A percentile compares a stretch with the other conserved stretches of the same genome.
Conservation (phyloP, 2,888 invertebrate genomes). For the Ormyrus thymus region DNA sequence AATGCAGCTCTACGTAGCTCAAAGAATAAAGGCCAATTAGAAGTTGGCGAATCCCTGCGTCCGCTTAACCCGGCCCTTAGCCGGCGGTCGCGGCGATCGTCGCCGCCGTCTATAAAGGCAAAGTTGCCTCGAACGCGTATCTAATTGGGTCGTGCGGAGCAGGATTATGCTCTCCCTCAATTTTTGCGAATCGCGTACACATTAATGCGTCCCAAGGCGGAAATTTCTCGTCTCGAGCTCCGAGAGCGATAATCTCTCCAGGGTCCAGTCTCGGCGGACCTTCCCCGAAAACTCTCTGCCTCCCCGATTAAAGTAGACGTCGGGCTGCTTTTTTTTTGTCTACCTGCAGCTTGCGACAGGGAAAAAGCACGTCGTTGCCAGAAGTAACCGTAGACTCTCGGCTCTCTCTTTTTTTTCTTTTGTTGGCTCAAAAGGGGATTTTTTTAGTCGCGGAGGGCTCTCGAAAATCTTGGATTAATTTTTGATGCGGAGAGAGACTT, state of each 20-base stretch:
- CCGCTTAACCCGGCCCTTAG: too few species aligned
- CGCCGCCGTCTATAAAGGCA: not conserved
- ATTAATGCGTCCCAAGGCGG: constrained; percentile 53
- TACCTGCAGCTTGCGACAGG: not conserved
- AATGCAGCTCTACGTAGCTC: too few species aligned
- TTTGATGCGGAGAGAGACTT: not conserved
- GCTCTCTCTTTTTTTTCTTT: not conserved
- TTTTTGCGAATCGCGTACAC: constrained; percentile 51
- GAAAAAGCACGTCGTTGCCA: not conserved
- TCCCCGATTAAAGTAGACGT: constrained; percentile 25
- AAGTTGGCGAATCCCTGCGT: too few species aligned
- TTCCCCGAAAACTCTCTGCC: constrained; percentile 26
- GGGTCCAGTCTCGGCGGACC: constrained; percentile 18
- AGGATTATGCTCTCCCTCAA: constrained; percentile 47
- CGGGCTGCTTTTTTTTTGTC: not conserved
- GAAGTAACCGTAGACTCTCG: not conserved
- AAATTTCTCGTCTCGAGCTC: constrained; percentile 46
- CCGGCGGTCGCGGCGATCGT: not conserved
- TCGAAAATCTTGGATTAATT: not conserved
- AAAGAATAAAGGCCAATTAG: too few species aligned
- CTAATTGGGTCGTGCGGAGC: constrained; percentile 49
- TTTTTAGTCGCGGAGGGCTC: not conserved
- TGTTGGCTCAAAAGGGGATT: not conserved
- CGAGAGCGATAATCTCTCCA: constrained; percentile 32
- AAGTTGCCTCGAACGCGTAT: constrained; percentile 14